Evolutionary conservation across 2,113 vertebrate genomes (phyloP).

Genomic region (Pavo muticus): DNA sequence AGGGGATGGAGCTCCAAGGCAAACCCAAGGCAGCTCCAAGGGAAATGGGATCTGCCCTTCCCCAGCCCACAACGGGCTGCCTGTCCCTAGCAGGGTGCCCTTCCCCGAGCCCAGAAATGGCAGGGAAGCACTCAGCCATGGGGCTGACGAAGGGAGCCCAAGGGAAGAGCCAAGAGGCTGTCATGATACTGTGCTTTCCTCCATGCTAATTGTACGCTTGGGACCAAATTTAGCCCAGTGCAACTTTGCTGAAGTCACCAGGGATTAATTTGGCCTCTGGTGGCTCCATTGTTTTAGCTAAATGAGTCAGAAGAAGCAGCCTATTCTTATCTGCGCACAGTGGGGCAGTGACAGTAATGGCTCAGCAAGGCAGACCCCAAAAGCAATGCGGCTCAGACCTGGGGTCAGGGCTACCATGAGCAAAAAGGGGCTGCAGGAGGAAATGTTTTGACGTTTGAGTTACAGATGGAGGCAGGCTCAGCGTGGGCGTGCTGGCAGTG

Average conservation of each 20-base stretch:
- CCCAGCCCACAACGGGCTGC: background rate
- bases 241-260: slow-evolving; percentile 46
- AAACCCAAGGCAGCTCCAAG: background rate
- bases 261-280: slow-evolving; percentile 64
- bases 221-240: slow-evolving; percentile 70
- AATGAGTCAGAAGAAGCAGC: slow-evolving; percentile 64
- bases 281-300: slow-evolving; percentile 64
- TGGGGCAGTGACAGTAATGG: slow-evolving; percentile 39
- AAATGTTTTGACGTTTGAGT: slow-evolving; percentile 70
- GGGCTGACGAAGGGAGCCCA: background rate
- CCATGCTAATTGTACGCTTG: slow-evolving; percentile 27
- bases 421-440: slow-evolving; percentile 42
- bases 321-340: slow-evolving; percentile 54
- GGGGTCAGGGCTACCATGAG: background rate
- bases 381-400: background rate
- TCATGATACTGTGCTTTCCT: background rate
- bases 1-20: background rate
- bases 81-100: background rate
- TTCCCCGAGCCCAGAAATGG: background rate
- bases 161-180: slow-evolving; percentile 27
- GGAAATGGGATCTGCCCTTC: background rate
- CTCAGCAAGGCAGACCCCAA: slow-evolving; percentile 23
- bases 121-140: background rate
- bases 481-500: background rate
- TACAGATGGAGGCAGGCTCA: slow-evolving; percentile 61